These are phyloP conservation scores for Pseudolaguvia tuberculata DNA, from an alignment of 2,113 vertebrate species.

Conservation along the genomic window DNA sequence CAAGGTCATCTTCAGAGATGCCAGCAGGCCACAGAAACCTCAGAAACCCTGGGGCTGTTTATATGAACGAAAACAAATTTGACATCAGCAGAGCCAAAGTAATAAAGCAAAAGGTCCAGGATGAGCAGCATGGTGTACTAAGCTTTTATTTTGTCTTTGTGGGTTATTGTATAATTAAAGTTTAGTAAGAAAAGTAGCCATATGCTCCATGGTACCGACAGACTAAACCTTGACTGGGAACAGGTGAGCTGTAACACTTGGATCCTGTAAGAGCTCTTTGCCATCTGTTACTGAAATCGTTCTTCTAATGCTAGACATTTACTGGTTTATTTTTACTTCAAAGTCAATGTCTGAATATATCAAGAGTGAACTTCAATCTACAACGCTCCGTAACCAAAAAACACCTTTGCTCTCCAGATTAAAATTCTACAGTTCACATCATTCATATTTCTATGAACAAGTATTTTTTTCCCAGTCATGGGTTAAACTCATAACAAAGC, in stretches of 20 bases:
- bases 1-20: conserved; percentile 33
- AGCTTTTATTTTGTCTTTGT: conserved; percentile 19
- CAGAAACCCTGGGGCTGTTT: conserved; percentile 11
- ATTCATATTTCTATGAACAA: background rate
- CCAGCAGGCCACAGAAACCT: conserved; percentile 8
- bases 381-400: background rate
- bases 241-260: conserved; percentile 45
- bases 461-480: background rate
- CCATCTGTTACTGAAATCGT: conserved; percentile 42
- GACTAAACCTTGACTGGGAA: conserved; percentile 45
- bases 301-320: conserved; percentile 38
- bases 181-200: conserved; percentile 39
- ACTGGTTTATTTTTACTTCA: conserved; percentile 31
- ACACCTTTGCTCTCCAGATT: background rate
- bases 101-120: conserved; percentile 20
- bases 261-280: conserved; percentile 29
- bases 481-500: background rate
- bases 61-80: conserved; percentile 29
- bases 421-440: background rate
- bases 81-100: conserved; percentile 23
- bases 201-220: conserved; percentile 44
- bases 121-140: conserved; percentile 11
- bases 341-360: conserved; percentile 23
- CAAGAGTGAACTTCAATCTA: conserved; percentile 11
- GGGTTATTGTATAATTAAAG: conserved; percentile 50